Evolutionary conservation across 2,888 invertebrate genomes (phyloP).

Genomic region (Macropis europaea): DNA sequence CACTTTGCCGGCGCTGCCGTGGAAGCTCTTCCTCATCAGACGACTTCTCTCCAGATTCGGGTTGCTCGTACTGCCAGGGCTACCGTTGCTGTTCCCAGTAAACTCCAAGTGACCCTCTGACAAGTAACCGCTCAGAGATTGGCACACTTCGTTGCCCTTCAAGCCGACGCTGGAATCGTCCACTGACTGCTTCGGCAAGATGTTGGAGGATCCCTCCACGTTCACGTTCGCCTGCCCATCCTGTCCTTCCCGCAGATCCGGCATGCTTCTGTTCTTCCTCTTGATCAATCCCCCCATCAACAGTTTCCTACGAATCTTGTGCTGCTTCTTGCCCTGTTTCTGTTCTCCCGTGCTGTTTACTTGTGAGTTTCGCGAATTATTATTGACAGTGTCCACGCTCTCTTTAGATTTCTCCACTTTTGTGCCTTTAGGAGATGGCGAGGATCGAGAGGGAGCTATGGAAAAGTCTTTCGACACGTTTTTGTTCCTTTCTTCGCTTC

Average conservation of each 20-base stretch:
- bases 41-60: slow-evolving; percentile 93
- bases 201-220: slow-evolving; percentile 74
- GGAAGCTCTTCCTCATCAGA: slow-evolving; percentile 93
- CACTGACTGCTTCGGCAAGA: slow-evolving; percentile 80
- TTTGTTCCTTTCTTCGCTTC: slow-evolving; percentile 93
- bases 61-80: slow-evolving; percentile 83
- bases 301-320: slow-evolving; percentile 92
- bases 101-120: slow-evolving; percentile 94
- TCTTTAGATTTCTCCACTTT: slow-evolving; percentile 82
- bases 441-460: slow-evolving; percentile 82
- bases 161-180: slow-evolving; percentile 89
- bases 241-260: slow-evolving; percentile 92
- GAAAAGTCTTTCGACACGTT: slow-evolving; percentile 86
- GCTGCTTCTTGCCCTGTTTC: slow-evolving; percentile 92
- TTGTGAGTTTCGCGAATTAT: slow-evolving; percentile 81
- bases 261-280: slow-evolving; percentile 94
- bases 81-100: slow-evolving; percentile 79
- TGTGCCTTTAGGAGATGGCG: slow-evolving; percentile 65
- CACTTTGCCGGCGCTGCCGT: slow-evolving; percentile 91
- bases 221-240: slow-evolving; percentile 80
- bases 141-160: slow-evolving; percentile 83
- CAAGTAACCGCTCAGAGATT: slow-evolving; percentile 88
- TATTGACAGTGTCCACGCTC: slow-evolving; percentile 80
- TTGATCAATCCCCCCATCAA: slow-evolving; percentile 94
- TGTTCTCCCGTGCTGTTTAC: slow-evolving; percentile 80